Percentiles rank a stretch among this genome's conserved stretches.
Evolutionary conservation across 2,113 vertebrate genomes (phyloP).

Genomic region (Dromas ardeola): DNA sequence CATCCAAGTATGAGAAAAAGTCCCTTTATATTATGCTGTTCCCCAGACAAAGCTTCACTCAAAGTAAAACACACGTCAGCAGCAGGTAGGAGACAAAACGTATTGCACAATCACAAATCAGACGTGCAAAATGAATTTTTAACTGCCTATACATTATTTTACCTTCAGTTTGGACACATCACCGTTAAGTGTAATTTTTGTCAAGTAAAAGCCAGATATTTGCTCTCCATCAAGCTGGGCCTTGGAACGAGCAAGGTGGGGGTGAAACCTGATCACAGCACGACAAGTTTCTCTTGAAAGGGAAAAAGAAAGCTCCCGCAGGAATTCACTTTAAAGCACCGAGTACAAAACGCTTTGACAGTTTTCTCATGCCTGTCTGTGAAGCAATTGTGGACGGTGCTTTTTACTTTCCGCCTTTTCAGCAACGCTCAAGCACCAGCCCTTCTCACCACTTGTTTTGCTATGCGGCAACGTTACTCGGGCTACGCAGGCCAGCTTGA

Average conservation of each 20-base stretch:
- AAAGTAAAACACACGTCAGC: not conserved
- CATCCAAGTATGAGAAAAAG: rapidly evolving
- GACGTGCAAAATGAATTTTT: not conserved
- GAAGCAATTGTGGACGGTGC: not conserved
- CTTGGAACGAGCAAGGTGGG: not conserved
- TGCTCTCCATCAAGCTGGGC: not conserved
- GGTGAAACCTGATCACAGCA: not conserved
- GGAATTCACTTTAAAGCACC: not conserved
- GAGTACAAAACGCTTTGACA: not conserved
- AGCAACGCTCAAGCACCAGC: not conserved
- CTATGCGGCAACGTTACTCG: not conserved
- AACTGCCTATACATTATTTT: not conserved
- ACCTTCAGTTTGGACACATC: not conserved
- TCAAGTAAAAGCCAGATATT: not conserved
- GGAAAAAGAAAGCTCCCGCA: not conserved
- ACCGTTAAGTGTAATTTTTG: not conserved
- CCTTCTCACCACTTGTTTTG: not conserved
- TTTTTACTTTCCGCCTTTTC: not conserved
- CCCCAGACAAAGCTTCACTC: not conserved
- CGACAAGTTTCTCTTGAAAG: not conserved
- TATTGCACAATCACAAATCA: not conserved
- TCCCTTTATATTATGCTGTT: not conserved
- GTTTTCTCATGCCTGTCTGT: not conserved
- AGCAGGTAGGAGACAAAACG: not conserved
- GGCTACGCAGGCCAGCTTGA: not conserved